phyloP scores from a whole-genome alignment of 2,797 vertebrate genomes.

The Channa striata region DNA sequence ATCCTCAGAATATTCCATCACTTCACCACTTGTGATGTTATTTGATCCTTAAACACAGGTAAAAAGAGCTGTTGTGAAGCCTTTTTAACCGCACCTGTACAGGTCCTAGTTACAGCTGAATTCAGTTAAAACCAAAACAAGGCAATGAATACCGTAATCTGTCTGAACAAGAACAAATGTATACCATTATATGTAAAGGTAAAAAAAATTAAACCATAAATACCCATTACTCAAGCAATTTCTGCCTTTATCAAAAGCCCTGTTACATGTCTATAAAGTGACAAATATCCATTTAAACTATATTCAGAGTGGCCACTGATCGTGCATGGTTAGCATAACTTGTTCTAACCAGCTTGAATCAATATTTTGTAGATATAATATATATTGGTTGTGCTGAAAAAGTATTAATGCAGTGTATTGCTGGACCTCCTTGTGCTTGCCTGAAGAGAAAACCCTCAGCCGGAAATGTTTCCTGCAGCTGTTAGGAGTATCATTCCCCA shows the following conservation, averaged over 20 bases:
- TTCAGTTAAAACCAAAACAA: background rate
- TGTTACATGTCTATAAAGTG: no score
- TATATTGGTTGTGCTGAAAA: background rate
- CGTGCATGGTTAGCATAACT: background rate
- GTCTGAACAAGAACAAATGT: background rate
- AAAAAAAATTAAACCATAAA: no score
- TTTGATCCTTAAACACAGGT: conserved; percentile 4
- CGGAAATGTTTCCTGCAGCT: conserved; percentile 83
- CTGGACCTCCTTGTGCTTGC: conserved; percentile 61
- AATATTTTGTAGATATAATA: background rate
- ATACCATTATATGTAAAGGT: background rate
- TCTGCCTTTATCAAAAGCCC: background rate
- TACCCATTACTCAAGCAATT: no score
- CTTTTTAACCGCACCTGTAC: conserved; percentile 6
- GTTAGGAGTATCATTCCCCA: conserved; percentile 82
- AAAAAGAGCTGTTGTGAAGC: conserved; percentile 5
- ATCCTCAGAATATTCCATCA: conserved; percentile 52
- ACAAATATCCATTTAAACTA: no score
- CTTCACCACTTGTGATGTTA: conserved; percentile 27
- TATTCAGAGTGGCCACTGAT: background rate
- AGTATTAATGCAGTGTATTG: conserved; percentile 34
- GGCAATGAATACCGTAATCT: background rate
- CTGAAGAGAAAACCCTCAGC: conserved; percentile 68
- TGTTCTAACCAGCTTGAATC: background rate
- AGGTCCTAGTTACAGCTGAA: background rate